phyloP scores from a whole-genome alignment of 1,140 invertebrate species.

The Bombus confusus region DNA sequence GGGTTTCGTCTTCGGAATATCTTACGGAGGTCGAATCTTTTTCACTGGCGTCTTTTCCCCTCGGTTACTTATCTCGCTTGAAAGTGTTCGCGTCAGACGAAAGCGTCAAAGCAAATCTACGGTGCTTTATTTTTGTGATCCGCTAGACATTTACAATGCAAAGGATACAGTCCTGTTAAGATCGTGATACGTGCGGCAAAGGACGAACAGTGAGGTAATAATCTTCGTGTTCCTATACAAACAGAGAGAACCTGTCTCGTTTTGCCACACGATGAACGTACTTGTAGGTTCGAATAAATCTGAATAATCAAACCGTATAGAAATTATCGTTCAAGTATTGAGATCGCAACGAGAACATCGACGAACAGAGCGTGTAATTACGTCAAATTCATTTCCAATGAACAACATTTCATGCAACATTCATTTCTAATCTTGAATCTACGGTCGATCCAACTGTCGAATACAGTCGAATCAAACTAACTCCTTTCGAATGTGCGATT shows the following conservation, averaged over 20 bases:
- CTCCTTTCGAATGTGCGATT: not conserved
- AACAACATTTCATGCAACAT: not conserved
- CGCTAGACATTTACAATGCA: not conserved
- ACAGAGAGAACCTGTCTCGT: not conserved
- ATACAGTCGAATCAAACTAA: not conserved
- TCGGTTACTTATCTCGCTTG: not conserved
- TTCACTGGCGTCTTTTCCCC: not conserved
- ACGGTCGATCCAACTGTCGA: not conserved
- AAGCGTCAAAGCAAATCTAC: not conserved
- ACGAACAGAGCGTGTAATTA: conserved; percentile 8
- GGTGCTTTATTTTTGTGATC: not conserved
- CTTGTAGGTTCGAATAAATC: not conserved
- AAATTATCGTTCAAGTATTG: conserved; percentile 20
- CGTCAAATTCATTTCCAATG: not conserved
- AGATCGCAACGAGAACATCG: not conserved
- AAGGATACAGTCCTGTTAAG: not conserved
- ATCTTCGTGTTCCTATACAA: conserved; percentile 12
- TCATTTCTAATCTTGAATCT: not conserved
- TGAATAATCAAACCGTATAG: conserved; percentile 23
- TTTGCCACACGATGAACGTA: not conserved
- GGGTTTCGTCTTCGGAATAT: not conserved
- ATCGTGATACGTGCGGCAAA: not conserved
- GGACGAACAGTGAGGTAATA: not conserved
- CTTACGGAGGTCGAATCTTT: not conserved
- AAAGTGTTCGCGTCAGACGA: not conserved